phyloP scores from a whole-genome alignment of 2,113 vertebrate genomes.

The Danio rerio region GRCz12tu NC_133189.1:37377001-37377500 shows the following conservation, averaged over 20 bases:
- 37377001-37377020: neutral
- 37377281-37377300: neutral
- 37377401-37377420: neutral
- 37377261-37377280: neutral
- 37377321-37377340: neutral
- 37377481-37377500: conserved; percentile 6
- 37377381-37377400: neutral
- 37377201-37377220: conserved; percentile 12
- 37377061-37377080: conserved; percentile 36
- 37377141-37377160: conserved; percentile 27
- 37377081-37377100: neutral
- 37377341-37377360: neutral
- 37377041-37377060: neutral
- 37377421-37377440: neutral
- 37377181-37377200: conserved; percentile 17
- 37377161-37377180: conserved; percentile 26
- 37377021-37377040: neutral
- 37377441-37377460: conserved; percentile 1
- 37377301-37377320: neutral
- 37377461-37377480: conserved; percentile 18
- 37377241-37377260: neutral
- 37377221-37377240: neutral
- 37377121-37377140: conserved; percentile 32
- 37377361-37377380: neutral
- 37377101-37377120: conserved; percentile 28